These are phyloP conservation scores for Platysternon megacephalum DNA, from an alignment of 2,113 vertebrate genomes.

Conservation along the genomic window DNA sequence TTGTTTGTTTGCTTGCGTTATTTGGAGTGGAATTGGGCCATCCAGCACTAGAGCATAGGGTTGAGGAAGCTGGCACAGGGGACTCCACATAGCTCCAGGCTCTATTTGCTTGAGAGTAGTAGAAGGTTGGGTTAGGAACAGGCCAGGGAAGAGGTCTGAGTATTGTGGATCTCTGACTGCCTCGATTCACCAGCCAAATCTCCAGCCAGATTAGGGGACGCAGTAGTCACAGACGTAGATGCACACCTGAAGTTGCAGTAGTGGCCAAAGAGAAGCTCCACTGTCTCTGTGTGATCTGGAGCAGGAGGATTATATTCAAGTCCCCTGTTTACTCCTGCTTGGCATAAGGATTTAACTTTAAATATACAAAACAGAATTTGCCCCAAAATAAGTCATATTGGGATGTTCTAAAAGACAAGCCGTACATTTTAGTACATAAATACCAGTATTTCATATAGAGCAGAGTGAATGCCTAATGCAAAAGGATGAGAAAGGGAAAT, in stretches of 20 bases:
- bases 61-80: not conserved
- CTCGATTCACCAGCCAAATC: fast-evolving
- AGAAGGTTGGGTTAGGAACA: not conserved
- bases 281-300: too few relatives aligned
- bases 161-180: not conserved
- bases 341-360: not conserved
- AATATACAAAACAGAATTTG: not conserved
- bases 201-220: not conserved
- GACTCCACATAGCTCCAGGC: not conserved
- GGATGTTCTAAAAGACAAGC: not conserved
- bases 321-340: not conserved
- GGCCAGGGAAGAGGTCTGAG: not conserved
- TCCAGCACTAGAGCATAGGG: not conserved
- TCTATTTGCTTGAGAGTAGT: not conserved
- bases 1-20: not conserved
- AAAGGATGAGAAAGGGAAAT: too few relatives aligned
- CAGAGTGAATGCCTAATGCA: not conserved
- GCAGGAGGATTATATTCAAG: not conserved
- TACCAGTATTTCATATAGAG: not conserved
- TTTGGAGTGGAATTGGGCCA: not conserved
- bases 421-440: fast-evolving
- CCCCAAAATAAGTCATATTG: not conserved
- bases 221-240: fast-evolving
- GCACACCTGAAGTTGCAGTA: fast-evolving
- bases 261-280: not conserved